These are phyloP conservation scores for Gerris buenoi DNA, from an alignment of 1,140 invertebrate species.

Conservation along the genomic window DNA sequence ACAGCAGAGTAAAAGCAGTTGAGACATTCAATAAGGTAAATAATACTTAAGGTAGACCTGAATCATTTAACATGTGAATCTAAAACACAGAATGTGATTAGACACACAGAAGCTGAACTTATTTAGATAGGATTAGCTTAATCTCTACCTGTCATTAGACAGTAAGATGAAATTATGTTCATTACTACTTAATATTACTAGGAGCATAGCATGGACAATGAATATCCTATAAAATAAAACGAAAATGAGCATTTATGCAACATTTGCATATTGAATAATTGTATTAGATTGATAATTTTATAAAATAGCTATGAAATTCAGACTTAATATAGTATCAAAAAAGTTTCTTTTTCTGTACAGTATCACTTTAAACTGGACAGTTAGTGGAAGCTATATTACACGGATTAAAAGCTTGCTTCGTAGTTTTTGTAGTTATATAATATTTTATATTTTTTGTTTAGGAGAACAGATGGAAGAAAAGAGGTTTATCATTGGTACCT, in stretches of 20 bases:
- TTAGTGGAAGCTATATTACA: neutral
- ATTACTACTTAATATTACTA: neutral
- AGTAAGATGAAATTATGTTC: neutral
- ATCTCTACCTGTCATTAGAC: neutral
- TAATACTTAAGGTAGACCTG: too few relatives aligned
- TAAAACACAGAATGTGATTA: too few relatives aligned
- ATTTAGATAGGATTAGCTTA: neutral
- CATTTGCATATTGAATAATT: neutral
- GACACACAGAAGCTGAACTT: neutral
- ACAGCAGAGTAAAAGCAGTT: conserved; percentile 36
- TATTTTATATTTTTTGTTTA: conserved; percentile 8
- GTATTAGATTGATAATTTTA: neutral
- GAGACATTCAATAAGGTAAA: conserved; percentile 45
- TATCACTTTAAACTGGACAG: neutral
- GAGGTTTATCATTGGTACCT: conserved; percentile 47
- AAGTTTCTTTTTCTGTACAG: neutral
- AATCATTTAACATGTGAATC: too few relatives aligned
- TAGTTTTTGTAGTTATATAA: neutral
- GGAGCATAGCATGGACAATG: neutral
- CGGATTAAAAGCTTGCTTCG: neutral
- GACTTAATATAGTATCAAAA: neutral
- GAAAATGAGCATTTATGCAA: too few relatives aligned
- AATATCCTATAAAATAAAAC: too few relatives aligned
- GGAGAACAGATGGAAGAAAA: conserved; percentile 63
- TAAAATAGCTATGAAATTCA: neutral